phyloP scores from a whole-genome alignment of 2,113 vertebrate species.

The Patagioenas fasciata region DNA sequence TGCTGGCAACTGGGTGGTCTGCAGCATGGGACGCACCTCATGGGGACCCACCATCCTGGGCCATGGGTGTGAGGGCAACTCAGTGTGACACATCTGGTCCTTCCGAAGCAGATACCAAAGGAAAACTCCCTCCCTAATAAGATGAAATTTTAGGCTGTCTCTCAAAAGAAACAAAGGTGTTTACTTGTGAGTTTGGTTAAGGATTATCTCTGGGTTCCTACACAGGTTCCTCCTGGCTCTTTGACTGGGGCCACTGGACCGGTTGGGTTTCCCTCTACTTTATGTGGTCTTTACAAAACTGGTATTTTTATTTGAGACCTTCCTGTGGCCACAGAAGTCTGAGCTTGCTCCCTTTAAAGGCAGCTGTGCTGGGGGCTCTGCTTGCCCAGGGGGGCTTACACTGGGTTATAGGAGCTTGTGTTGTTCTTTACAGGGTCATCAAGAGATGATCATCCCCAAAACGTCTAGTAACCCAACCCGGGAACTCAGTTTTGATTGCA shows the following conservation, averaged over 20 bases:
- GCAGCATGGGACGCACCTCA: accelerated
- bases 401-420: background rate
- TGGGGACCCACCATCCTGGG: background rate
- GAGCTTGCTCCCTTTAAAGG: background rate
- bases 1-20: background rate
- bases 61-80: background rate
- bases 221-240: background rate
- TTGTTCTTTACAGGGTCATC: background rate
- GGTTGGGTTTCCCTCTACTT: background rate
- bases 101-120: background rate
- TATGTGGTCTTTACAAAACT: background rate
- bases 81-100: background rate
- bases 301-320: background rate
- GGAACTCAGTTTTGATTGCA: background rate
- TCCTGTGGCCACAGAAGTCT: background rate
- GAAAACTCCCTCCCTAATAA: background rate
- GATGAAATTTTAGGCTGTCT: background rate
- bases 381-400: accelerated
- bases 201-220: background rate
- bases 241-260: background rate
- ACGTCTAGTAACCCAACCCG: background rate
- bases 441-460: background rate
- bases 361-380: accelerated
- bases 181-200: background rate
- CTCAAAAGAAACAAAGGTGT: background rate